Conservation (phyloP, 2,113 vertebrate genomes). For the Ictalurus punctatus region DNA sequence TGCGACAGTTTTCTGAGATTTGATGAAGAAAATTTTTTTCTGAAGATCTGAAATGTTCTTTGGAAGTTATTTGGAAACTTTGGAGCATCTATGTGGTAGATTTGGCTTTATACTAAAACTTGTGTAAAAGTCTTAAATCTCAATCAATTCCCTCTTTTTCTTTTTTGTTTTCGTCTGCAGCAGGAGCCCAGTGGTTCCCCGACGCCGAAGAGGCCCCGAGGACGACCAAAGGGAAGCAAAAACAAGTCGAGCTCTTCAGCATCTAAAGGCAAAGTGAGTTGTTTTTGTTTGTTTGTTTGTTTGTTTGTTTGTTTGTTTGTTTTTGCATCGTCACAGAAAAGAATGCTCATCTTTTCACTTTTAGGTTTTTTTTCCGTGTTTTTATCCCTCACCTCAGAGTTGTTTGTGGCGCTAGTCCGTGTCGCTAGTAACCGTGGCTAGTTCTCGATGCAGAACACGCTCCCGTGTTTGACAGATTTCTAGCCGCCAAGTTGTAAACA, state of each 20-base stretch:
- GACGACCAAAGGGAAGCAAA: constrained; percentile 94
- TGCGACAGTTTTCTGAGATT: no score
- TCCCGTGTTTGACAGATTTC: neutral
- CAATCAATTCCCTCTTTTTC: neutral
- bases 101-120: neutral
- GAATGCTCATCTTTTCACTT: no score
- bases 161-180: constrained; percentile 42
- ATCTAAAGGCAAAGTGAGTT: constrained; percentile 83
- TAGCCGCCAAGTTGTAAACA: neutral
- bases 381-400: no score
- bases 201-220: constrained; percentile 89
- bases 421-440: neutral
- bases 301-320: neutral
- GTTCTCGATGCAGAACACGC: neutral
- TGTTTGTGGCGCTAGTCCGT: neutral
- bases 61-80: neutral
- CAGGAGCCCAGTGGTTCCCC: constrained; percentile 92
- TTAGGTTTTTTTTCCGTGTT: no score
- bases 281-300: neutral
- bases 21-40: neutral
- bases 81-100: neutral
- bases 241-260: constrained; percentile 77
- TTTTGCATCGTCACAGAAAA: neutral
- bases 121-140: neutral
- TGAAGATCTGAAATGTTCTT: neutral